phyloP scores from a whole-genome alignment of 2,113 vertebrate species.

The Papio anubis region DNA sequence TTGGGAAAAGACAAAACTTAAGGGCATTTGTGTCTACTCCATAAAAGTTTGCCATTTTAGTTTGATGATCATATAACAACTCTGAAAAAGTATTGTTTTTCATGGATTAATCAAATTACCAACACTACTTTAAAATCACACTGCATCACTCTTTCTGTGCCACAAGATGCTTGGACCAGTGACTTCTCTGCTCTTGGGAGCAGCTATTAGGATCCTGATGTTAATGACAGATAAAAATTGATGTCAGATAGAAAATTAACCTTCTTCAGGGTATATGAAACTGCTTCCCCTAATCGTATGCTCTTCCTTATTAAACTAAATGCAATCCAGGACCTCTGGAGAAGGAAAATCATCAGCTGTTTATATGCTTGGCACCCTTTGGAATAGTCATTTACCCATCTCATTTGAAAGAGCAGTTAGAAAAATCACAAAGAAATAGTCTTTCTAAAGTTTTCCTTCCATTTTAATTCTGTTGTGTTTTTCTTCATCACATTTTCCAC shows the following conservation, averaged over 20 bases:
- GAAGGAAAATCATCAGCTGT: background rate
- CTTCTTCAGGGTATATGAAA: background rate
- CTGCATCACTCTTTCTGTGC: background rate
- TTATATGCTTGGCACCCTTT: background rate
- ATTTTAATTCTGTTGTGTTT: background rate
- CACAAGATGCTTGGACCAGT: background rate
- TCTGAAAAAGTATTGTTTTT: background rate
- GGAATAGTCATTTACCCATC: background rate
- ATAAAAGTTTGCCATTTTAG: background rate
- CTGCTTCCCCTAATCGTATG: background rate
- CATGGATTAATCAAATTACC: background rate
- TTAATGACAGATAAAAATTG: background rate
- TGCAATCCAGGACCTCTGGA: fast-evolving
- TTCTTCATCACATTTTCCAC: background rate
- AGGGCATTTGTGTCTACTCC: background rate
- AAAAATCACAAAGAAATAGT: background rate
- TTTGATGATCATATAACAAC: background rate
- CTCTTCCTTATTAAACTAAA: background rate
- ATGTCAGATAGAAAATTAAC: background rate
- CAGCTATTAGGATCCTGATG: background rate
- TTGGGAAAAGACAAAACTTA: background rate
- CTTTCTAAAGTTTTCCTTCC: background rate
- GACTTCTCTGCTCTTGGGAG: background rate
- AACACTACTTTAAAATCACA: background rate
- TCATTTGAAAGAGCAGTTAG: background rate